Base-by-base conservation (phyloP, 2,888 invertebrate species). In the Clostera curtula region DNA sequence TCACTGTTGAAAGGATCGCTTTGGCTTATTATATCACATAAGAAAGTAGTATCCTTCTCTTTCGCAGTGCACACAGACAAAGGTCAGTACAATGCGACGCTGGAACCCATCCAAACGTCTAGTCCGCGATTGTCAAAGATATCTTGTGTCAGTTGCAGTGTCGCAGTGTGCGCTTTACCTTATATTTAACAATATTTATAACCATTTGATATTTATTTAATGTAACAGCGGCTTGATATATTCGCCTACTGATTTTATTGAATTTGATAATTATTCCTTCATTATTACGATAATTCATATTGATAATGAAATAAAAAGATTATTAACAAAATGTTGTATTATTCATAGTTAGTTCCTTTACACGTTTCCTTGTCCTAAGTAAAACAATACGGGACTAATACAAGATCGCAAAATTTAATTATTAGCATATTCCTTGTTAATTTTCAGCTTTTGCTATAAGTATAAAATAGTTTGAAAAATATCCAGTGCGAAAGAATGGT, bases 11-110 rank as follows among this genome's bases (percentile, higher is more conserved):
- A 38, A 40, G 72, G 73, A 75, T 79, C 72, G 66, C 72, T 73
- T 73, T 54, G 56, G 57, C 82, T 82, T 79, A 76, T 79, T 69
- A 49, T 31, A 40, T 34, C 51, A 69, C 58, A 73, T 75, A 80
- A 80, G 80, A 56, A 59, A 79, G 77, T 65, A 43, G 79, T 36
- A 70, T 76, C 71, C 72, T 56, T 42, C 54, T 25, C 23, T 15
- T 38, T 29, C 25, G 36, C 32, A 41, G 47, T 51, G 59, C 53
- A 54, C 49, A 56, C 40, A 45, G 49, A 44, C 49, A n/a, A n/a
- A n/a, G n/a, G n/a, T n/a, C n/a, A n/a, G n/a, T n/a, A n/a, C n/a
- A n/a, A n/a, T n/a, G n/a, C n/a, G n/a, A n/a, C n/a, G n/a, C n/a
- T n/a, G n/a, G n/a, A n/a, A n/a, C n/a, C n/a, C n/a, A n/a, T n/a